Evolutionary conservation across 2,888 invertebrate genomes (phyloP).

Genomic region (Crossocerus cetratus): DNA sequence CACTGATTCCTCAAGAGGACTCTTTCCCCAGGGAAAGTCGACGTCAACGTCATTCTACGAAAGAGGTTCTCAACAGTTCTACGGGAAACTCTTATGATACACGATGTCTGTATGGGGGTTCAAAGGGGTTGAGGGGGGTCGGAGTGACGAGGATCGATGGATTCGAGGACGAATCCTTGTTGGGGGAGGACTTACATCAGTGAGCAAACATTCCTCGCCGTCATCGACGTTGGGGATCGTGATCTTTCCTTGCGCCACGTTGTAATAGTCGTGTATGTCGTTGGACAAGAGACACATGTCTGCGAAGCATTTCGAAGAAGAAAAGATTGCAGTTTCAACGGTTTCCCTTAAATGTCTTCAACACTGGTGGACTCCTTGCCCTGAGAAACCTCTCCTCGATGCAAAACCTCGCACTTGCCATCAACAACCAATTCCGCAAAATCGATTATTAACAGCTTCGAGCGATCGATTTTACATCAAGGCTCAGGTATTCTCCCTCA

Average conservation of each 20-base stretch:
- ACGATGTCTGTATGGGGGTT: not conserved
- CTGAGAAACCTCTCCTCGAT: not conserved
- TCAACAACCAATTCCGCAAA: not conserved
- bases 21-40: not conserved
- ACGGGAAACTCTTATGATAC: not conserved
- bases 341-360: not conserved
- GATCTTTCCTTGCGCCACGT: conserved; percentile 97
- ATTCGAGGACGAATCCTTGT: conserved; percentile 19
- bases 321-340: conserved; percentile 18
- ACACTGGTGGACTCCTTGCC: not conserved
- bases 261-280: conserved; percentile 95
- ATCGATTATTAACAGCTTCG: not conserved
- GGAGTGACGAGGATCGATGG: not conserved
- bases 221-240: conserved; percentile 97
- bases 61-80: not conserved
- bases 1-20: too few species aligned
- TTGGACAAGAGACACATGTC: conserved; percentile 89
- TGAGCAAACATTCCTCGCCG: conserved; percentile 91
- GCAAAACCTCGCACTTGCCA: not conserved
- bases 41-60: not conserved
- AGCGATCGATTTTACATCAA: not conserved
- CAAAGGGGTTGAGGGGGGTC: conserved; percentile 16
- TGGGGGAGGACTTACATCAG: conserved; percentile 87
- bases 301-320: conserved; percentile 76
- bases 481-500: too few species aligned